Conservation (phyloP, 2,797 vertebrate species). For the Anguilla anguilla region DNA sequence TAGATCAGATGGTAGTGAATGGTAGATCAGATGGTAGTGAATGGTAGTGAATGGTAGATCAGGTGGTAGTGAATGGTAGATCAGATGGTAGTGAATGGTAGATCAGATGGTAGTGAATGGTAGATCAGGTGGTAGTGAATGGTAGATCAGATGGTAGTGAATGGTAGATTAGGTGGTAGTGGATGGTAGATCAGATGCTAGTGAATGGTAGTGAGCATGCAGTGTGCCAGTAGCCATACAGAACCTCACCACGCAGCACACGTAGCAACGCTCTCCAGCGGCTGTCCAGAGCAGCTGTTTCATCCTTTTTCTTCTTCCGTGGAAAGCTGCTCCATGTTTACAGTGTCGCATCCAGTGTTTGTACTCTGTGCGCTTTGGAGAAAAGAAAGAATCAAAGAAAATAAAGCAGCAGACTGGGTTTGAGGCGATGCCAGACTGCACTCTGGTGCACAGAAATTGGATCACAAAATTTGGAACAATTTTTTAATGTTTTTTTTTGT, state of each 20-base stretch:
- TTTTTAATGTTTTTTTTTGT: too few species aligned
- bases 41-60: too few species aligned
- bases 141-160: too few species aligned
- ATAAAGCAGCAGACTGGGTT: not conserved
- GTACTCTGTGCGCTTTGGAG: not conserved
- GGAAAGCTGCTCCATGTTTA: not conserved
- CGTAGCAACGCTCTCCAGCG: not conserved
- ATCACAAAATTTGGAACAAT: not conserved
- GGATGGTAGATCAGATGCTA: too few species aligned
- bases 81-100: too few species aligned
- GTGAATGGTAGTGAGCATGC: too few species aligned
- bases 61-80: too few species aligned
- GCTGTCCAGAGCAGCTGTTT: not conserved
- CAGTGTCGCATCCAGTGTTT: not conserved
- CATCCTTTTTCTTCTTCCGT: not conserved
- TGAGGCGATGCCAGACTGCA: not conserved
- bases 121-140: too few species aligned
- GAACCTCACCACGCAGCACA: not conserved
- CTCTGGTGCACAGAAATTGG: not conserved
- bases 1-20: too few species aligned
- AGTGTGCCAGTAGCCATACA: not conserved
- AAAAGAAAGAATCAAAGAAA: constrained; percentile 33
- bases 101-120: too few species aligned
- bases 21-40: too few species aligned
- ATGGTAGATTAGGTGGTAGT: too few species aligned